These are phyloP conservation scores for Araneus ventricosus DNA, from an alignment of 1,140 invertebrate species.

Conservation along the genomic window DNA sequence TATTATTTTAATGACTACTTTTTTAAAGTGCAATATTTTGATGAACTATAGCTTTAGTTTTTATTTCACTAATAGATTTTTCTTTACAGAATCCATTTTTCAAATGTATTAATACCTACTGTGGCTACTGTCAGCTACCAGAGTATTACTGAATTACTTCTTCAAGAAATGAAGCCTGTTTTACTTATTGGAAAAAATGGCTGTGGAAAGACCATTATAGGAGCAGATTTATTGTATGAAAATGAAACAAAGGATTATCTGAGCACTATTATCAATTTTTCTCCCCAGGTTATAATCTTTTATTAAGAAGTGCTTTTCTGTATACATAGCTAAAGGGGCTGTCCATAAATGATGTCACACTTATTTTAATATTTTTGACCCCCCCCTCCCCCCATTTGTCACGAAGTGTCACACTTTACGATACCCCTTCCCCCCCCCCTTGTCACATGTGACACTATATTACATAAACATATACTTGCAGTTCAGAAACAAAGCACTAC, in stretches of 20 bases:
- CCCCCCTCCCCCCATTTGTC: too few relatives aligned
- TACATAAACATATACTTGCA: too few relatives aligned
- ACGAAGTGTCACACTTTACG: too few relatives aligned
- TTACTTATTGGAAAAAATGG: slow-evolving; percentile 89
- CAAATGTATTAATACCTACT: slow-evolving; percentile 90
- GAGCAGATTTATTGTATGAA: slow-evolving; percentile 84
- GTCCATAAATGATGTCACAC: too few relatives aligned
- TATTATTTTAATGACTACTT: too few relatives aligned
- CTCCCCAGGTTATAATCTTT: slow-evolving; percentile 83
- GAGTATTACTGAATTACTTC: slow-evolving; percentile 84
- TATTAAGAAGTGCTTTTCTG: not conserved
- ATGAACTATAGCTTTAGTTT: too few relatives aligned
- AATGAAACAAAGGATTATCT: slow-evolving; percentile 82
- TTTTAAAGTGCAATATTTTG: too few relatives aligned
- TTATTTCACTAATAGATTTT: not conserved
- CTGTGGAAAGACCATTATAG: slow-evolving; percentile 88
- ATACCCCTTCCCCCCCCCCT: too few relatives aligned
- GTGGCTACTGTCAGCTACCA: slow-evolving; percentile 90
- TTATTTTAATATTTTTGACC: too few relatives aligned
- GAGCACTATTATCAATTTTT: slow-evolving; percentile 90
- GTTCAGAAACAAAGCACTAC: too few relatives aligned
- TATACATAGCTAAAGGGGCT: not conserved
- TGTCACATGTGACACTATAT: too few relatives aligned
- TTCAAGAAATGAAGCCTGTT: slow-evolving; percentile 85
- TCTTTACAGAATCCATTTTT: not conserved